These are phyloP conservation scores for Ophion ventricosus DNA, from an alignment of 2,888 invertebrate genomes.

Conservation along the genomic window DNA sequence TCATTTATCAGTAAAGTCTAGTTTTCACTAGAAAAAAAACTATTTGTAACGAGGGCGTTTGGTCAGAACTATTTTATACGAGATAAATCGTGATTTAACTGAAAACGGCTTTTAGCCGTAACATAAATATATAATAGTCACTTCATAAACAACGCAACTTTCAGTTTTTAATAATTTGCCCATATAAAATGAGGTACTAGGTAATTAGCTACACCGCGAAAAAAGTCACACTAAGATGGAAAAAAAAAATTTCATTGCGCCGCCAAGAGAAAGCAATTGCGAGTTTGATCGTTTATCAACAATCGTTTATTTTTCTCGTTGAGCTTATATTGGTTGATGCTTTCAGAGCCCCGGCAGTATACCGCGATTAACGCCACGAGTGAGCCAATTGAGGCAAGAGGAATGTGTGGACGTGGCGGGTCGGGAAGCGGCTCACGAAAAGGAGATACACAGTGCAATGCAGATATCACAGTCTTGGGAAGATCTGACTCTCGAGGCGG, in stretches of 20 bases:
- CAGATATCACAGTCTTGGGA: constrained; percentile 98
- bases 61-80: background rate
- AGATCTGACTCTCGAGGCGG: constrained; percentile 91
- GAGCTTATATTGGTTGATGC: constrained; percentile 14
- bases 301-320: constrained; percentile 6
- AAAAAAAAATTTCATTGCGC: background rate
- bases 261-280: constrained; percentile 1
- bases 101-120: background rate
- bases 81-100: background rate
- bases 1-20: no score
- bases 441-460: constrained; percentile 95
- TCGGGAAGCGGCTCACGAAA: constrained; percentile 95
- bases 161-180: no score
- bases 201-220: no score
- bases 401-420: constrained; percentile 93
- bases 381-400: constrained; percentile 94
- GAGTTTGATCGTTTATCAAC: background rate
- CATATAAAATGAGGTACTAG: no score
- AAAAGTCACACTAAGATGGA: background rate
- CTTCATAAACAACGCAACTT: no score
- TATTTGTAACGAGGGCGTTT: background rate
- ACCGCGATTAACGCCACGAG: constrained; percentile 91
- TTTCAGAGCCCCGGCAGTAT: constrained; percentile 84
- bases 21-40: no score
- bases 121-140: background rate